Percentiles rank a stretch among this genome's conserved stretches.
Conservation (phyloP, 2,113 vertebrate genomes). For the Strix uralensis region DNA sequence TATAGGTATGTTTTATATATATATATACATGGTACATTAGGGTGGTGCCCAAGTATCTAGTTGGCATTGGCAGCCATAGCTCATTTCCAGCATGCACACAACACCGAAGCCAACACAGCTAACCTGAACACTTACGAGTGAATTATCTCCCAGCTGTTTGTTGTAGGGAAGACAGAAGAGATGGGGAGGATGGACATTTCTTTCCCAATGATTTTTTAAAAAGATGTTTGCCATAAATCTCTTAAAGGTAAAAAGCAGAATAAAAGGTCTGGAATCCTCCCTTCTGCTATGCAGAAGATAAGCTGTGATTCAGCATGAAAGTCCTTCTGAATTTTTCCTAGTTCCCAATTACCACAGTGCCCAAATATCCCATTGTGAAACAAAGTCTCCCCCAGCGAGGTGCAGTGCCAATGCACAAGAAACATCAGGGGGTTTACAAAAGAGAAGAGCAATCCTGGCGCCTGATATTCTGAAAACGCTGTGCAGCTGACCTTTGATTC, state of each 20-base stretch:
- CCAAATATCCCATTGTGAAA: slow-evolving; percentile 54
- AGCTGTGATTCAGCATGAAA: slow-evolving; percentile 6
- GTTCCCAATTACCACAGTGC: slow-evolving; percentile 9
- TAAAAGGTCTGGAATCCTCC: background rate
- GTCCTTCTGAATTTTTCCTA: background rate
- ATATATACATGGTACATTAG: background rate
- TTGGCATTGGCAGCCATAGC: background rate
- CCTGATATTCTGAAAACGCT: background rate
- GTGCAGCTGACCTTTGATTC: slow-evolving; percentile 29
- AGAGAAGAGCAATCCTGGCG: slow-evolving; percentile 36
- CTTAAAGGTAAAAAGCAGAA: background rate
- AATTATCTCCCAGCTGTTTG: background rate
- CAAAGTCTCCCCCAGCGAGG: slow-evolving; percentile 30
- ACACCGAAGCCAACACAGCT: background rate
- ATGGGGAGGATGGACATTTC: background rate
- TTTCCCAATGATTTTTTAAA: background rate
- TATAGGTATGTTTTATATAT: background rate
- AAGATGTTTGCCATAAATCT: background rate
- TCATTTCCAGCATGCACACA: background rate
- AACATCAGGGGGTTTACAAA: slow-evolving; percentile 47
- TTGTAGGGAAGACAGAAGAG: background rate
- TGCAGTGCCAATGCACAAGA: slow-evolving; percentile 15
- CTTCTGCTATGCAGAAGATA: slow-evolving; percentile 12
- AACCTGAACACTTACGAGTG: background rate
- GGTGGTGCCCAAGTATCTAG: background rate